Percentiles rank a stretch among this genome's conserved stretches.
Conservation (phyloP, 1,140 invertebrate genomes). For the Philotrypesis tridentata region DNA sequence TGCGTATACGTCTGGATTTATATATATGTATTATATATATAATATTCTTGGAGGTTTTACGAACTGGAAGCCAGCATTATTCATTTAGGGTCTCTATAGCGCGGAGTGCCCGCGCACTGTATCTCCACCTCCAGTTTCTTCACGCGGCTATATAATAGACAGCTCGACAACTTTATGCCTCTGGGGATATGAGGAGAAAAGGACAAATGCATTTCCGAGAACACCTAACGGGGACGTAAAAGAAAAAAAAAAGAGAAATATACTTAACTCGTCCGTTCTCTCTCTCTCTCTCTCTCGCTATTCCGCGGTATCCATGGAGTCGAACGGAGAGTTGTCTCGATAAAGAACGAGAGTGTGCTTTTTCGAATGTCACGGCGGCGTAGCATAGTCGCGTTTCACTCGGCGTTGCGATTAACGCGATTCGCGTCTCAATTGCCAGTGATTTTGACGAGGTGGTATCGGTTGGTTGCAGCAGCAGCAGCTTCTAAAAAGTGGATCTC, state of each 20-base stretch:
- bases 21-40: background rate
- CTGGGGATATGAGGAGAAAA: background rate
- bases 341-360: background rate
- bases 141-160: background rate
- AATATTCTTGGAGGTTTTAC: constrained; percentile 24
- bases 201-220: constrained; percentile 25
- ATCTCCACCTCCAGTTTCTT: background rate
- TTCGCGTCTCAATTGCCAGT: too few species aligned
- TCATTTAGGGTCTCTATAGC: constrained; percentile 9
- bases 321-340: background rate
- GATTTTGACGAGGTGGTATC: too few species aligned
- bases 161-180: background rate
- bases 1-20: background rate
- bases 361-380: too few species aligned
- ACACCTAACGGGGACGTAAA: background rate
- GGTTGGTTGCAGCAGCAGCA: too few species aligned
- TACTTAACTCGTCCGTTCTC: constrained; percentile 28
- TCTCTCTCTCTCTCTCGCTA: background rate
- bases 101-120: background rate
- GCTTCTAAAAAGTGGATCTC: too few species aligned
- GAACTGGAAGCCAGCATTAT: constrained; percentile 36
- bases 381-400: too few species aligned
- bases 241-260: constrained; percentile 38
- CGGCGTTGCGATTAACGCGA: too few species aligned
- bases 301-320: too few species aligned